Conservation (phyloP, 2,113 vertebrate genomes). For the Trematomus loennbergii region DNA sequence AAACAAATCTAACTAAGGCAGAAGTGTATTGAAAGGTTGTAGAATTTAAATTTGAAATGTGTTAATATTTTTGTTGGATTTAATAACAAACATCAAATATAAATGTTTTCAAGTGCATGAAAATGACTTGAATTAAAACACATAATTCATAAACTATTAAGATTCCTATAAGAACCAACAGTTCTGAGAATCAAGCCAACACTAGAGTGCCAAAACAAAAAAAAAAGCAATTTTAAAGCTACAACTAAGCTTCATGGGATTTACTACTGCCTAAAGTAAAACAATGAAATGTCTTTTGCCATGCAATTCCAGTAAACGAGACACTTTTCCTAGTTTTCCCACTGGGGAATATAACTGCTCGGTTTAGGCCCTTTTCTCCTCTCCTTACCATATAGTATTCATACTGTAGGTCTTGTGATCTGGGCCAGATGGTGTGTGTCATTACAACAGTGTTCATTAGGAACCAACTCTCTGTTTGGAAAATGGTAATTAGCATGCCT, state of each 20-base stretch:
- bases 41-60: too few relatives aligned
- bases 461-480: slow-evolving; percentile 52
- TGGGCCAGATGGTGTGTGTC: slow-evolving; percentile 52
- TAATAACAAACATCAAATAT: not conserved
- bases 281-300: too few relatives aligned
- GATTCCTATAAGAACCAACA: too few relatives aligned
- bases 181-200: too few relatives aligned
- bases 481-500: slow-evolving; percentile 59
- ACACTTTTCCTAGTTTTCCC: not conserved
- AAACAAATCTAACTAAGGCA: too few relatives aligned
- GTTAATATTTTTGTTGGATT: too few relatives aligned
- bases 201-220: not conserved
- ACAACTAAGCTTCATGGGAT: not conserved
- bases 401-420: slow-evolving; percentile 29
- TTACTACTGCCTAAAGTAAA: too few relatives aligned
- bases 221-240: not conserved
- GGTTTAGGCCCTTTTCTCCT: not conserved
- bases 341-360: not conserved
- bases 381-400: not conserved
- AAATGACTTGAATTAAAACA: too few relatives aligned
- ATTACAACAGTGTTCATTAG: slow-evolving; percentile 49
- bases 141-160: not conserved
- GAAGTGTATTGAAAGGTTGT: too few relatives aligned
- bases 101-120: not conserved
- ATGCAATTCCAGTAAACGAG: not conserved